These are phyloP conservation scores for Cheilosia variabilis DNA, from an alignment of 2,888 invertebrate species.

Conservation along the genomic window DNA sequence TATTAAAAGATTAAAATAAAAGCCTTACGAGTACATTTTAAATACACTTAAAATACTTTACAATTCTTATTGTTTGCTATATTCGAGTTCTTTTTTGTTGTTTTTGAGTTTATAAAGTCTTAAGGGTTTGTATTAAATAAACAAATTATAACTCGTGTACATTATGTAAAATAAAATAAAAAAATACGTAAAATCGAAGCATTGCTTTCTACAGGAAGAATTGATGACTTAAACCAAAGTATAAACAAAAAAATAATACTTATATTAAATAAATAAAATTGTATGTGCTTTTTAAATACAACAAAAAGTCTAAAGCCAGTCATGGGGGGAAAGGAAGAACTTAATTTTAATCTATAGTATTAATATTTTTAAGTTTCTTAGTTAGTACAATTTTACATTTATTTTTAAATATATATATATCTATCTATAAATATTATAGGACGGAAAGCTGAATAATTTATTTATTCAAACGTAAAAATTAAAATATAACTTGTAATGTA, in stretches of 20 bases:
- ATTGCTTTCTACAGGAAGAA: conserved; percentile 69
- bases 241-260: conserved; percentile 6
- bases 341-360: conserved; percentile 1
- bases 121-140: conserved; percentile 7
- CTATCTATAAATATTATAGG: conserved; percentile 62
- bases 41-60: conserved; percentile 8
- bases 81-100: conserved; percentile 4
- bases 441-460: conserved; percentile 63
- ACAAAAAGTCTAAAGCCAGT: conserved; percentile 53
- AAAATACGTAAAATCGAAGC: conserved; percentile 43
- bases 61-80: not conserved
- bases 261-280: conserved; percentile 22
- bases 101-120: conserved; percentile 22
- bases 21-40: too few species aligned
- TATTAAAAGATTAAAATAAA: too few species aligned
- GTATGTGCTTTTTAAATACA: not conserved
- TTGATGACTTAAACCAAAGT: conserved; percentile 22
- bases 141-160: conserved; percentile 1
- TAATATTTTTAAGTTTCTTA: not conserved
- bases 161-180: too few species aligned
- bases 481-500: conserved; percentile 13
- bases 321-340: conserved; percentile 46
- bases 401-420: not conserved
- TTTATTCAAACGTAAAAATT: conserved; percentile 36
- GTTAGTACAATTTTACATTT: not conserved